Conservation (phyloP, 2,888 invertebrate species). For the Trichopoda pennipes region DNA sequence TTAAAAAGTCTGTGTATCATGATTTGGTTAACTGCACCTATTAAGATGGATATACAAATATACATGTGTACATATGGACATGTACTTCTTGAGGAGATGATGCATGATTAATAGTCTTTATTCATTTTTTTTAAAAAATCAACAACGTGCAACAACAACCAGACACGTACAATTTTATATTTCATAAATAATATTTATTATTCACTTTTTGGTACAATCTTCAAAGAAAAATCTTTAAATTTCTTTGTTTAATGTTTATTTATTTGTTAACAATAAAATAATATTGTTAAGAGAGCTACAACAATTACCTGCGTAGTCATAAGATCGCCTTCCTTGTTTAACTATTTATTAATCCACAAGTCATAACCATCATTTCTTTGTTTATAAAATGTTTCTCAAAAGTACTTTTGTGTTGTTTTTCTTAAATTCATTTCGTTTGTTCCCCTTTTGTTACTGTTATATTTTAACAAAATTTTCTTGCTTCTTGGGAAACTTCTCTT, state of each 20-base stretch:
- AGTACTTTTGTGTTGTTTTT: not conserved
- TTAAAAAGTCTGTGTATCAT: no score
- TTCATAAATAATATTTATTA: constrained; percentile 4
- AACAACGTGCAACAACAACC: constrained; percentile 42
- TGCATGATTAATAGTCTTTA: not conserved
- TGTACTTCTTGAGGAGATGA: not conserved
- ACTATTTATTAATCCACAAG: constrained; percentile 16
- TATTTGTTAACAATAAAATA: constrained; percentile 36
- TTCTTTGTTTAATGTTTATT: constrained; percentile 44
- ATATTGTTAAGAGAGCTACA: constrained; percentile 18
- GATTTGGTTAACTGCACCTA: not conserved
- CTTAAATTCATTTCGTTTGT: not conserved
- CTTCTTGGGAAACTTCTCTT: no score
- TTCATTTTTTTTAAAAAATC: constrained; percentile 4
- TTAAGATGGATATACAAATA: not conserved
- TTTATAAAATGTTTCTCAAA: not conserved
- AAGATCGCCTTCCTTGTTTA: constrained; percentile 31
- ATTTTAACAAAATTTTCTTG: no score
- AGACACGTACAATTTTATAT: constrained; percentile 45
- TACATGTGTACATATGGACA: no score
- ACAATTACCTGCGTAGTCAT: constrained; percentile 9
- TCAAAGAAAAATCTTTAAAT: constrained; percentile 24
- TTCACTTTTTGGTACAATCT: constrained; percentile 7
- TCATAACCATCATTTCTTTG: not conserved
- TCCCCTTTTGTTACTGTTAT: no score